Conservation (phyloP, 2,888 invertebrate genomes). For the Leucophenga montana region DNA sequence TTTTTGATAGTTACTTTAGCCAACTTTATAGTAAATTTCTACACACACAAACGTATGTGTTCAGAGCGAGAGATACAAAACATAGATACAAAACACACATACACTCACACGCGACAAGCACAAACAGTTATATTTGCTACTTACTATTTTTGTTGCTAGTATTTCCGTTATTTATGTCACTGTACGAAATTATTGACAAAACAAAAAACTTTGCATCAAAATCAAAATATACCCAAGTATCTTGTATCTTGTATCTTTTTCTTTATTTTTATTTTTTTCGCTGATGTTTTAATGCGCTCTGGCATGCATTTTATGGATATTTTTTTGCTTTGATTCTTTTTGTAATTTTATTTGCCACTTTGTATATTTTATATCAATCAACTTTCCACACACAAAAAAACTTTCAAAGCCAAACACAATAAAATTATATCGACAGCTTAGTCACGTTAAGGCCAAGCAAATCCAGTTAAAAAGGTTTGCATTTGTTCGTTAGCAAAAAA, state of each 20-base stretch:
- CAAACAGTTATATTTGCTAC: constrained; percentile 27
- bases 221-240: constrained; percentile 1
- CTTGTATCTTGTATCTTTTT: constrained; percentile 8
- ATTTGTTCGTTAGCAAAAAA: background rate
- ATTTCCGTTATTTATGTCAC: constrained; percentile 58
- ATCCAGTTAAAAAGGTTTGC: constrained; percentile 6
- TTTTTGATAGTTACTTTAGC: constrained; percentile 41
- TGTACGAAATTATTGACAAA: constrained; percentile 57
- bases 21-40: constrained; percentile 22
- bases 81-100: constrained; percentile 32
- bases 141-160: constrained; percentile 42
- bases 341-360: constrained; percentile 47
- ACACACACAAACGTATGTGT: constrained; percentile 42
- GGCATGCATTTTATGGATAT: constrained; percentile 45
- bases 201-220: constrained; percentile 40
- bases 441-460: constrained; percentile 28
- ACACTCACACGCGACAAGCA: constrained; percentile 3
- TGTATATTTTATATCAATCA: constrained; percentile 11
- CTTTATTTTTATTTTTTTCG: background rate
- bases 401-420: constrained; percentile 46
- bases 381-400: constrained; percentile 46
- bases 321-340: constrained; percentile 33
- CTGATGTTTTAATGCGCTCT: constrained; percentile 26
- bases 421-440: constrained; percentile 1
- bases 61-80: constrained; percentile 27